These are phyloP conservation scores for Climacteris rufus DNA, from an alignment of 2,113 vertebrate genomes.

Conservation along the genomic window DNA sequence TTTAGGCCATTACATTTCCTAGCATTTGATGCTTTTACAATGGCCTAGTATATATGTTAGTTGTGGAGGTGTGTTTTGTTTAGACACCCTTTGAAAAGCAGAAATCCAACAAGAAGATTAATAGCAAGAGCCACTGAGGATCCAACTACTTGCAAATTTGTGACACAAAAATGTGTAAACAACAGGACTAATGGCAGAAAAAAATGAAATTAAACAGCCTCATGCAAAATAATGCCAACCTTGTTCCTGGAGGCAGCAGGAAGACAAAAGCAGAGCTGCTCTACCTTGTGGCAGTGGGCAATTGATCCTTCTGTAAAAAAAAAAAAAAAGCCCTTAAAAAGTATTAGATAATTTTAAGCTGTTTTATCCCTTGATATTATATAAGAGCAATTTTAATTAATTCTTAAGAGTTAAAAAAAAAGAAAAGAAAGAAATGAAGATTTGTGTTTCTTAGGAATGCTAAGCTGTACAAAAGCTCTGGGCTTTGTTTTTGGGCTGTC, in stretches of 20 bases:
- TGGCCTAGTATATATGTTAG: neutral
- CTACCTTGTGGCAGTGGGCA: slow-evolving; percentile 37
- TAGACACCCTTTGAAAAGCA: neutral
- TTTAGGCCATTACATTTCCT: neutral
- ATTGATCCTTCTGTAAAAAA: neutral
- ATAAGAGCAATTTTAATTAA: slow-evolving; percentile 69
- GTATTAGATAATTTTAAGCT: slow-evolving; percentile 64
- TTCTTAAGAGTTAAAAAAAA: slow-evolving; percentile 58
- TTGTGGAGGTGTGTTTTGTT: neutral
- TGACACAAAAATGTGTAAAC: neutral
- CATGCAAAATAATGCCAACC: neutral
- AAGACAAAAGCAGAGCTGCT: slow-evolving; percentile 33
- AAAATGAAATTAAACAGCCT: slow-evolving; percentile 6
- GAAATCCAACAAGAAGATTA: neutral
- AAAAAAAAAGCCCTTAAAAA: slow-evolving; percentile 21
- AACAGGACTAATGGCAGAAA: neutral
- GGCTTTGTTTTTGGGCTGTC: slow-evolving; percentile 81
- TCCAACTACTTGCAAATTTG: neutral
- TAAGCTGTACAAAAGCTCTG: slow-evolving; percentile 73
- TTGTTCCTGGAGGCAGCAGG: neutral
- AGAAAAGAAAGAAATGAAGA: slow-evolving; percentile 59
- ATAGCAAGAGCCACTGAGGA: neutral
- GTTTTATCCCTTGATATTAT: slow-evolving; percentile 63
- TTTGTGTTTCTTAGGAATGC: slow-evolving; percentile 76
- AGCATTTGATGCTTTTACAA: neutral